Conservation (phyloP, 2,113 vertebrate species). For the Phalacrocorax brasilianus region DNA sequence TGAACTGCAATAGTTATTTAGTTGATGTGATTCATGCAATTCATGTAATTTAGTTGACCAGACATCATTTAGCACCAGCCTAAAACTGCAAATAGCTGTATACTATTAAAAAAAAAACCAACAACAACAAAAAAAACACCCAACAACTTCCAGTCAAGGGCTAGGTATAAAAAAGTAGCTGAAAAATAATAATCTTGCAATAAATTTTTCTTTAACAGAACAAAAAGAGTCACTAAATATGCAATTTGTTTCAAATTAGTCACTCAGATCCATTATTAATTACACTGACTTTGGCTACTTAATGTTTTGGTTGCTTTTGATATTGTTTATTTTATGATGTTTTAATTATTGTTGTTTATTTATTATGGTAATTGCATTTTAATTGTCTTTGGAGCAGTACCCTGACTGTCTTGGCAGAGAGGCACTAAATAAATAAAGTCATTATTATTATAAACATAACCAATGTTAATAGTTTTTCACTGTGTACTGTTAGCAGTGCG, state of each 20-base stretch:
- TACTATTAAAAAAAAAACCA: neutral
- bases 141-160: neutral
- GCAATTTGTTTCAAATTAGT: constrained; percentile 18
- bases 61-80: neutral
- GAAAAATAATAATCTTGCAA: neutral
- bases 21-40: neutral
- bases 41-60: neutral
- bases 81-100: neutral
- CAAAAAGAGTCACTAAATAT: neutral
- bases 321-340: constrained; percentile 56
- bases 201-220: neutral
- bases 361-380: constrained; percentile 68
- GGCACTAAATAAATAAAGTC: constrained; percentile 61
- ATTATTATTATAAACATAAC: constrained; percentile 62
- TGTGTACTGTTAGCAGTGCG: neutral
- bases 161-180: neutral
- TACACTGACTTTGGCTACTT: constrained; percentile 25
- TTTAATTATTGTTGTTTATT: constrained; percentile 58
- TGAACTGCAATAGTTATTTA: neutral
- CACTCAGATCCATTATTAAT: constrained; percentile 53
- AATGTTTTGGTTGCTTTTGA: constrained; percentile 43
- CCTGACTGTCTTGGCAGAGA: constrained; percentile 43
- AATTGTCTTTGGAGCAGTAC: constrained; percentile 55
- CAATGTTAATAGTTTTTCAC: constrained; percentile 5
- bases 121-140: too few species aligned